Percentiles rank a stretch among this genome's conserved stretches.
phyloP scores from a whole-genome alignment of 2,888 invertebrate genomes.

The Zelleria hepariella region DNA sequence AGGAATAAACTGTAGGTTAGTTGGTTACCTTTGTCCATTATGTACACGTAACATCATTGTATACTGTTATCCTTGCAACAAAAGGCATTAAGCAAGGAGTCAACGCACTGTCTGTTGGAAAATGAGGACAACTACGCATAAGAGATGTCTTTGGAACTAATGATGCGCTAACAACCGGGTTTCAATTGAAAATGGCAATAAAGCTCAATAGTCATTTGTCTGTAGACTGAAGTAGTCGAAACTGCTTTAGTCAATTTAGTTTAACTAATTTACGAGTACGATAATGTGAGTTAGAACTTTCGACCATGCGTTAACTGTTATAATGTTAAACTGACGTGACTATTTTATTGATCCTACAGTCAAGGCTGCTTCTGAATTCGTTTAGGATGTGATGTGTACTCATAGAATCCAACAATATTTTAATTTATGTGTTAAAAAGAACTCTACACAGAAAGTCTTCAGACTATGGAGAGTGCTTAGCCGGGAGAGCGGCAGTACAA shows the following conservation, averaged over 20 bases:
- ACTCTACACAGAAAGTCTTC: neutral
- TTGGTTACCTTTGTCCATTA: neutral
- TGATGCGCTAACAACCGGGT: conserved; percentile 16
- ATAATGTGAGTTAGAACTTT: too few species aligned
- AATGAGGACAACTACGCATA: conserved; percentile 22
- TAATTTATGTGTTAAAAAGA: too few species aligned
- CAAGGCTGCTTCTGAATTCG: too few species aligned
- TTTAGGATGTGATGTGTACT: too few species aligned
- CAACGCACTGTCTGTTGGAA: conserved; percentile 27
- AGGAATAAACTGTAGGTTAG: conserved; percentile 11
- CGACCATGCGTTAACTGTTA: too few species aligned
- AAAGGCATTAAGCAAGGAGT: conserved; percentile 17
- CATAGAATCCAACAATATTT: too few species aligned
- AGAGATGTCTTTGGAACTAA: conserved; percentile 10
- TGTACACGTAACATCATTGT: neutral
- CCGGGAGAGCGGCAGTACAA: neutral
- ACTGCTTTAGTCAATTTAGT: neutral
- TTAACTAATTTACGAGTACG: neutral
- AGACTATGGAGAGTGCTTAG: neutral
- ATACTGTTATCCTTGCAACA: conserved; percentile 3
- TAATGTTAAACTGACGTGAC: too few species aligned
- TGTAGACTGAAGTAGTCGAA: neutral
- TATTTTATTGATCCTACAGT: too few species aligned
- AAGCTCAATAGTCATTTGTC: conserved; percentile 7
- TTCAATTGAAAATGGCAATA: conserved; percentile 20